Percentiles rank a stretch among this genome's conserved stretches.
Conservation (phyloP, 92 coral and sea anemone species). For the Siderastrea siderea region DNA sequence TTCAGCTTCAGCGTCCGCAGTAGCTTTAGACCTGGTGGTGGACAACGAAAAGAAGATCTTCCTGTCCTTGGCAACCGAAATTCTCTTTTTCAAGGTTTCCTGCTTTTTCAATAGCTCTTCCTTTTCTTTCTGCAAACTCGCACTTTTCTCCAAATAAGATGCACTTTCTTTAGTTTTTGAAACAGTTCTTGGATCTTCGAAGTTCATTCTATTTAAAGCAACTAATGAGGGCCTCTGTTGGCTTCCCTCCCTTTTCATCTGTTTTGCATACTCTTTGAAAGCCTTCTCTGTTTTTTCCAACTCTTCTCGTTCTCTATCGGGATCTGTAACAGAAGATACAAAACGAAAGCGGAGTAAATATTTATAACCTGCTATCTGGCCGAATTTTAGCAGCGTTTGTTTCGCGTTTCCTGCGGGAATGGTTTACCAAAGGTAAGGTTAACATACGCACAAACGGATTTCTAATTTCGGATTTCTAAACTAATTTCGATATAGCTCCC, state of each 20-base stretch:
- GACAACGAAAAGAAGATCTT: constrained; percentile 88
- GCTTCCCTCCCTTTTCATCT: constrained; percentile 57
- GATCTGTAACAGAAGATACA: constrained; percentile 42
- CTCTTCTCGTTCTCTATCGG: constrained; percentile 84
- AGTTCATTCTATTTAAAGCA: constrained; percentile 79
- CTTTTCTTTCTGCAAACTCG: constrained; percentile 80
- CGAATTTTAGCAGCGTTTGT: no score
- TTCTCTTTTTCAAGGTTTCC: constrained; percentile 79
- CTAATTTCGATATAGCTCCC: no score
- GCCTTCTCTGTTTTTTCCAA: constrained; percentile 81
- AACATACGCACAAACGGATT: no score
- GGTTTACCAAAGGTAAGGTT: no score
- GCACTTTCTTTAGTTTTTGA: constrained; percentile 60
- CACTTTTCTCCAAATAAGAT: constrained; percentile 43
- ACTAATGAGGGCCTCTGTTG: constrained; percentile 68
- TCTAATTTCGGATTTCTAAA: no score
- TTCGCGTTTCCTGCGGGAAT: no score
- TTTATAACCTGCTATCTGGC: no score
- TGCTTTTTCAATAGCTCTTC: constrained; percentile 69
- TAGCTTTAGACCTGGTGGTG: constrained; percentile 75
- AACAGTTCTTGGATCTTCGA: constrained; percentile 68
- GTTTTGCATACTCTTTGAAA: constrained; percentile 79
- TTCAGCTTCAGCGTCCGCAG: constrained; percentile 91
- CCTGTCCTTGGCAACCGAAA: constrained; percentile 90
- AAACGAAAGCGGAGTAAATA: no score